Percentiles rank a stretch among this genome's conserved stretches.
Conservation (phyloP, 2,888 invertebrate genomes). For the Galerucella pusilla region DNA sequence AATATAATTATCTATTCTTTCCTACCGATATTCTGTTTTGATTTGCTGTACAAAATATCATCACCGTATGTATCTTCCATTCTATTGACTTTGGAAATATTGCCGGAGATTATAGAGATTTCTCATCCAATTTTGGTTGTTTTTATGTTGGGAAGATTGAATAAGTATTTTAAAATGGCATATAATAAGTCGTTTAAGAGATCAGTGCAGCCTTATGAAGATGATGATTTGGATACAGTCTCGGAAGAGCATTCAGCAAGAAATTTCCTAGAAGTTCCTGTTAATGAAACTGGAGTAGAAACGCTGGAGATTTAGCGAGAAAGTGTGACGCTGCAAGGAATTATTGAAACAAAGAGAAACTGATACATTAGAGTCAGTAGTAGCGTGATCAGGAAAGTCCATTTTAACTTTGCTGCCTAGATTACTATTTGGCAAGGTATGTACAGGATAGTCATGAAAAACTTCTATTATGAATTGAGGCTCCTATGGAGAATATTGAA, state of each 20-base stretch:
- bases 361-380: too few species aligned
- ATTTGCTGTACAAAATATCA: conserved; percentile 7
- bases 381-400: too few species aligned
- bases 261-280: not conserved
- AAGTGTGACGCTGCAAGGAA: too few species aligned
- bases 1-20: conserved; percentile 39
- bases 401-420: too few species aligned
- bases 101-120: conserved; percentile 33
- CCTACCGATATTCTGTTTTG: conserved; percentile 34
- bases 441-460: too few species aligned
- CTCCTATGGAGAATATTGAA: too few species aligned
- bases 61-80: not conserved
- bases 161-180: conserved; percentile 49
- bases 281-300: not conserved
- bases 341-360: too few species aligned
- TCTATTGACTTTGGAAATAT: conserved; percentile 26
- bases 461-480: too few species aligned
- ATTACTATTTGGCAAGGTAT: too few species aligned
- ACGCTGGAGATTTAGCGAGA: not conserved
- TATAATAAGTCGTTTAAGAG: conserved; percentile 43
- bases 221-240: conserved; percentile 42
- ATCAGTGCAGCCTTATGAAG: conserved; percentile 36
- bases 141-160: conserved; percentile 40
- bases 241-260: conserved; percentile 32
- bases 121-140: conserved; percentile 38